Evolutionary conservation across 2,113 vertebrate genomes (phyloP), one percentile per base, ranked within the genome.

Genomic region (chimpanzee (Pan troglodytes)): DNA sequence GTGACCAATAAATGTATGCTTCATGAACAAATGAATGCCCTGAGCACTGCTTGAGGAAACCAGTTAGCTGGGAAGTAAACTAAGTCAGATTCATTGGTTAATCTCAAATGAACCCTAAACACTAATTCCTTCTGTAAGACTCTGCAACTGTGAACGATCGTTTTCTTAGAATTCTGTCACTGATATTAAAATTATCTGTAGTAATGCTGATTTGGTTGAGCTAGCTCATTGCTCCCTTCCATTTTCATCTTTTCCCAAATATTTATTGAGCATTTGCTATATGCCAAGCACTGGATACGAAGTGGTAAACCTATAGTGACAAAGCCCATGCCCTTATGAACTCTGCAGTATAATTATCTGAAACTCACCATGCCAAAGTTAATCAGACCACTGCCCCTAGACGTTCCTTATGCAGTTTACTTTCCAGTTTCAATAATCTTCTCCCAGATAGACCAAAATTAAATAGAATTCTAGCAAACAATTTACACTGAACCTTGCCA

Each of bases 381-480:
- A 68, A 75, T 83, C 45, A 76, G 43, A 95, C 38, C 48, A 76
- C n/a, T 78, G 59, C 20, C 5, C 8, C 22, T 35, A 64, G 35
- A 73, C 10, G 8, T 73, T 85, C 32, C n/a, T 57, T 80, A 50
- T 38, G 48, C 48, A 35, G 4, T 73, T 93, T 87, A 40, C 61
- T 93, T 38, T 11, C 32, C 8, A 72, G 45, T 88, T 79, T 85
- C 40, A 80, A 64, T 16, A 84, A 84, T 76, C 57, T 88, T 88
- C 55, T 95, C 79, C 55, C 43, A 76, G 43, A 88, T 35, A 25
- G 78, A 84, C n/a, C 91, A 80, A 84, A 95, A 75, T 68, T 59
- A 85, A 89, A 79, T 50, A 79, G 23, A 89, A 95, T 25, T 85
- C n/a, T 87, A 87, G 20, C 38, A 90, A 87, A 84, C 57, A 30